Conservation (phyloP, 2,113 vertebrate genomes). For the Aramus guarauna region DNA sequence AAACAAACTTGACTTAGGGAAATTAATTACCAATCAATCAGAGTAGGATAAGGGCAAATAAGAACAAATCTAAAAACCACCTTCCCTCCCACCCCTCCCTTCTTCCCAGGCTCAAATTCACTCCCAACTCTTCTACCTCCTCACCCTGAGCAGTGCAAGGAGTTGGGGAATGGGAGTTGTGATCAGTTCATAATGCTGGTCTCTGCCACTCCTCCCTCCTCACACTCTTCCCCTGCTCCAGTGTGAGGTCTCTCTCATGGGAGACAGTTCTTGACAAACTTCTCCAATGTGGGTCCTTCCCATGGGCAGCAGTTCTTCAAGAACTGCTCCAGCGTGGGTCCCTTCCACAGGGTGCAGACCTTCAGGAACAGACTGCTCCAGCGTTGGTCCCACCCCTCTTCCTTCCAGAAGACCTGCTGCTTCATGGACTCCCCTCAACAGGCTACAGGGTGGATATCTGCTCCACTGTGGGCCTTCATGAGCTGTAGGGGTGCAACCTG, state of each 20-base stretch:
- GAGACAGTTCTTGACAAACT: not conserved
- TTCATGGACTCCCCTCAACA: rapidly evolving
- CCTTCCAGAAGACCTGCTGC: not conserved
- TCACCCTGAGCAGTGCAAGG: not conserved
- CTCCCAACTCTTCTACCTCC: not conserved
- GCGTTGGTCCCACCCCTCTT: not conserved
- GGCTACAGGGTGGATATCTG: not conserved
- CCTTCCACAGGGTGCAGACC: rapidly evolving
- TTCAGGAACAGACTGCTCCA: not conserved
- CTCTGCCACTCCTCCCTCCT: not conserved
- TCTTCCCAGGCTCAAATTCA: not conserved
- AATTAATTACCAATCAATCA: not conserved
- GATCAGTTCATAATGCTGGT: rapidly evolving
- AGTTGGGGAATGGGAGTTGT: not conserved
- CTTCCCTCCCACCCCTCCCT: not conserved
- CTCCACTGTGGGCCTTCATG: not conserved
- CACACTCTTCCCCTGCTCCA: not conserved
- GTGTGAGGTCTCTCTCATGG: rapidly evolving
- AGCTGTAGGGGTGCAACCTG: not conserved
- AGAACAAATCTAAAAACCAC: not conserved
- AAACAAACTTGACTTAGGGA: not conserved
- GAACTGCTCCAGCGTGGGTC: not conserved
- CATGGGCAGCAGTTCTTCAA: not conserved
- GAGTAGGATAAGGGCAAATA: not conserved
- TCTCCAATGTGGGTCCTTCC: not conserved